These are phyloP conservation scores for Eristalis arbustorum DNA, from an alignment of 2,888 invertebrate genomes.

Conservation along the genomic window DNA sequence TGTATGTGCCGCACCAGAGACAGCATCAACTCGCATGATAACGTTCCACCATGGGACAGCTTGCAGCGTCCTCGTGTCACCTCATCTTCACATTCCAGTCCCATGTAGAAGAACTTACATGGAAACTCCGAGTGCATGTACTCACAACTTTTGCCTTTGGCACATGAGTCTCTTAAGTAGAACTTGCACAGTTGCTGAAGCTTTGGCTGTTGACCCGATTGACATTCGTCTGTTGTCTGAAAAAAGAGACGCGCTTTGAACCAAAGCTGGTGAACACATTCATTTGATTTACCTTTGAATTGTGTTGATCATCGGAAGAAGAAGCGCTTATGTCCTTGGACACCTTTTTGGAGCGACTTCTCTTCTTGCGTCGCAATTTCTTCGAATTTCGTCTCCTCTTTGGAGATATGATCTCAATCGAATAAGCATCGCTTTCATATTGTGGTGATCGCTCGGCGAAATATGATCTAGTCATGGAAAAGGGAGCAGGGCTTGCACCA, in stretches of 20 bases:
- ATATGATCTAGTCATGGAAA: background rate
- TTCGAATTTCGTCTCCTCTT: constrained; percentile 25
- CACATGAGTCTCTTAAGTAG: constrained; percentile 40
- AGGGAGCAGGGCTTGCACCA: constrained; percentile 41
- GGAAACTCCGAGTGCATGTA: constrained; percentile 66
- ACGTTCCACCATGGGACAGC: constrained; percentile 38
- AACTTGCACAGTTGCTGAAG: constrained; percentile 56
- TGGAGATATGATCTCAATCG: background rate
- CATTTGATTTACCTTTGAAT: constrained; percentile 1
- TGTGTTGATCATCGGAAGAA: constrained; percentile 15
- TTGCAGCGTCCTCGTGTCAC: constrained; percentile 16
- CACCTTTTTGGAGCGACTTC: constrained; percentile 20
- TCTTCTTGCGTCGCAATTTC: constrained; percentile 15
- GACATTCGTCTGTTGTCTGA: constrained; percentile 8
- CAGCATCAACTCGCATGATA: constrained; percentile 36
- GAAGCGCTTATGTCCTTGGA: background rate
- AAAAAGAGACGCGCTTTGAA: background rate
- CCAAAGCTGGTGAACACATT: background rate
- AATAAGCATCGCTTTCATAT: constrained; percentile 20
- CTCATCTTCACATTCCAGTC: constrained; percentile 40
- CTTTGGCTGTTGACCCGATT: constrained; percentile 12
- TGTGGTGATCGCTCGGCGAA: constrained; percentile 14
- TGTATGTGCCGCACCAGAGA: constrained; percentile 39
- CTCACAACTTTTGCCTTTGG: constrained; percentile 37
- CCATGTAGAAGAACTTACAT: constrained; percentile 58